These are phyloP conservation scores for Festucalex cinctus DNA, from an alignment of 2,113 vertebrate species.

Conservation along the genomic window DNA sequence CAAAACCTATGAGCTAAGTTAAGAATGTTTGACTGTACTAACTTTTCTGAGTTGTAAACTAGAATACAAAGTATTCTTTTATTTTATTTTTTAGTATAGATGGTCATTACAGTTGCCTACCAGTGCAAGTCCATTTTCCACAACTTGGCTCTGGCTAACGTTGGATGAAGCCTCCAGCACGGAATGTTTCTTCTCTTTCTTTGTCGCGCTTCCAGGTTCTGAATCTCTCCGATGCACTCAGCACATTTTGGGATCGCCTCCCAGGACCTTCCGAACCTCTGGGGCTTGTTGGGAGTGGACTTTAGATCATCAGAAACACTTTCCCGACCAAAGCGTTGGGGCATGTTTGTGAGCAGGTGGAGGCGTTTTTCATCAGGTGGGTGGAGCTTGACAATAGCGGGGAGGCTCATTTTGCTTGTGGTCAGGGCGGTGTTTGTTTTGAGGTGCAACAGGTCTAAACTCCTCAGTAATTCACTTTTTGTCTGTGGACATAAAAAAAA, in stretches of 20 bases:
- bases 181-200: constrained; percentile 39
- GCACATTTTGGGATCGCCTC: constrained; percentile 17
- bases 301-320: background rate
- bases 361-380: constrained; percentile 37
- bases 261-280: constrained; percentile 69
- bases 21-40: no score
- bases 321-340: constrained; percentile 68
- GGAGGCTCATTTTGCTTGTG: constrained; percentile 42
- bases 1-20: no score
- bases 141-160: constrained; percentile 25
- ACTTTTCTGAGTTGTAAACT: background rate
- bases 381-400: constrained; percentile 55
- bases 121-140: constrained; percentile 27
- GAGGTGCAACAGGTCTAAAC: constrained; percentile 59
- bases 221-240: constrained; percentile 20
- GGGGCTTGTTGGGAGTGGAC: constrained; percentile 64
- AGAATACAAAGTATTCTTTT: background rate
- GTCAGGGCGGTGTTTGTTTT: constrained; percentile 41
- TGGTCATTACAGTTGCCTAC: constrained; percentile 21
- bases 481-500: constrained; percentile 22
- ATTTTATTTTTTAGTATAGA: background rate
- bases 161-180: constrained; percentile 33
- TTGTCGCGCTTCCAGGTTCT: constrained; percentile 34
- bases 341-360: constrained; percentile 62
- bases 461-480: constrained; percentile 49